These are phyloP conservation scores for Natator depressus DNA, from an alignment of 2,113 vertebrate species.

Conservation along the genomic window DNA sequence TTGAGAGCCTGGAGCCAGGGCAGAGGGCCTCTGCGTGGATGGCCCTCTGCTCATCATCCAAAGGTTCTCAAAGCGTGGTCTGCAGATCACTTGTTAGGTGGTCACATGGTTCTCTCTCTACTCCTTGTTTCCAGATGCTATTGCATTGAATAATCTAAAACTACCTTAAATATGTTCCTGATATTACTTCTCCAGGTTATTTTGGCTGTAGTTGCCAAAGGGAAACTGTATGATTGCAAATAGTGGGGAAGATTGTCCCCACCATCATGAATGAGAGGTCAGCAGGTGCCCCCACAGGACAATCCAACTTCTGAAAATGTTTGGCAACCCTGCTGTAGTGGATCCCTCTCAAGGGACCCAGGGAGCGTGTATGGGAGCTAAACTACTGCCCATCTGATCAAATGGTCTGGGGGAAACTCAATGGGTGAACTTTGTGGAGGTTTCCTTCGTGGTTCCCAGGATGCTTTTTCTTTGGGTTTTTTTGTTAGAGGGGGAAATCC, in stretches of 20 bases:
- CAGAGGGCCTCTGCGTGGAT: background rate
- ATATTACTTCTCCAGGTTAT: background rate
- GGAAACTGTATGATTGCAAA: background rate
- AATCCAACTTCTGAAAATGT: background rate
- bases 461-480: background rate
- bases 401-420: too few species aligned
- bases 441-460: background rate
- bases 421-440: background rate
- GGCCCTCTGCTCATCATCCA: background rate
- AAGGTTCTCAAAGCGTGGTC: background rate
- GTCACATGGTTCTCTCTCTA: background rate
- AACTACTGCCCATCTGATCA: too few species aligned
- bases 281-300: background rate
- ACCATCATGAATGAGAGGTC: too few species aligned
- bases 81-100: background rate
- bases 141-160: background rate
- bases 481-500: background rate
- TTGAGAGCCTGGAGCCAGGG: background rate
- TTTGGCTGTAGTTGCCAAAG: background rate
- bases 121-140: rapidly evolving
- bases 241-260: too few species aligned
- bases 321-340: too few species aligned
- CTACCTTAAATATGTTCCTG: background rate
- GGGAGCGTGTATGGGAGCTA: too few species aligned
- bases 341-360: too few species aligned